Evolutionary conservation across 1,140 invertebrate species (phyloP), one percentile per base, ranked within the genome.

Genomic region (Drosophila pandora): DNA sequence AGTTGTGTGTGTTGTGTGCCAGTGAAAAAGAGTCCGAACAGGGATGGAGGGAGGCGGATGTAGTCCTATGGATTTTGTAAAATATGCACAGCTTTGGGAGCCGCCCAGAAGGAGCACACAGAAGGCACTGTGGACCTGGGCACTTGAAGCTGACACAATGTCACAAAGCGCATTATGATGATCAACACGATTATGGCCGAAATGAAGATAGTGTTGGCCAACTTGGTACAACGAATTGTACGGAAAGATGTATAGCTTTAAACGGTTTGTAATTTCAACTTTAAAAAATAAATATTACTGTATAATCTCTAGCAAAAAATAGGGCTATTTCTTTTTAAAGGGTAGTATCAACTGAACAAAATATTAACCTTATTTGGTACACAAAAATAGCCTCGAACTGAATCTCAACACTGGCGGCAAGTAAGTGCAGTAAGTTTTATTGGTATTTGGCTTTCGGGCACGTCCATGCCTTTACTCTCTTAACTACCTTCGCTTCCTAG

Each of bases 91-190:
- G 69, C 74, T 82, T 57, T 75, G 34, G 56, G 64, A 69, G 57
- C 76, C 41, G 56, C 47, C 41, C 53, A 62, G 43, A 52, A 59
- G 47, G 43, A 22, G 12, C 22, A 54, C 50, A 74, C 59, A 37
- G 45, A 56, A 74, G 64, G 57, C 57, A 74, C 61, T 47, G 47
- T 37, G 28, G 55, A 73, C 65, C 58, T 39, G 45, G 45, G 59
- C 74, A 78, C 74, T 87, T 82, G 83, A 82, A 65, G 64, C 79
- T 73, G 81, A 77, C 81, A 76, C 81, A 84, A 80, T 56, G 76
- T 76, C 81, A 87, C 81, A 85, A 85, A 85, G 82, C 74, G 83
- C 83, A 82, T 85, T 87, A 87, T 78, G 82, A 78, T 78, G 69
- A 88, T 87, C 82, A 75, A 71, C 70, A 53, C 60, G 81, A 83